Percentiles rank a stretch among this genome's conserved stretches.
These are phyloP conservation scores for Scolopax rusticola DNA, from an alignment of 2,797 vertebrate species.

Conservation along the genomic window DNA sequence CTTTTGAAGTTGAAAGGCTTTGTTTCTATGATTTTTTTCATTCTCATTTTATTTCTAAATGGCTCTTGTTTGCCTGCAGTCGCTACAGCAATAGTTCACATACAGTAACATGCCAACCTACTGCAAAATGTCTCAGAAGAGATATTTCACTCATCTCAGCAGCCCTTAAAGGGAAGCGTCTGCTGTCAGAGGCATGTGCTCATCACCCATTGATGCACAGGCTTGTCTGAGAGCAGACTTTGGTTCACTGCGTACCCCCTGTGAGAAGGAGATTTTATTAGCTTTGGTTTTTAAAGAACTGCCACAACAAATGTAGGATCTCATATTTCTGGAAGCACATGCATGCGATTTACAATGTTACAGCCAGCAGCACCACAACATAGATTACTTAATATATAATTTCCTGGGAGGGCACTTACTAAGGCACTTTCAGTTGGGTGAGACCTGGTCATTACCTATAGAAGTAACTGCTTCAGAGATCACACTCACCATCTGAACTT, in stretches of 20 bases:
- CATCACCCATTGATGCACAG: slow-evolving; percentile 16
- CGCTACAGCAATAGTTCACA: background rate
- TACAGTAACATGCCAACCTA: background rate
- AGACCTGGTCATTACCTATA: background rate
- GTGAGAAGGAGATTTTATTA: background rate
- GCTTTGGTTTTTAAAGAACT: too few species aligned
- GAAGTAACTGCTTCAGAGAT: background rate
- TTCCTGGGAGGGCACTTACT: background rate
- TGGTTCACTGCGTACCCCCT: background rate
- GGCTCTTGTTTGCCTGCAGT: background rate
- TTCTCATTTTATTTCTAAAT: slow-evolving; percentile 36
- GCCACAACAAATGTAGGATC: background rate
- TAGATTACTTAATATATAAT: slow-evolving; percentile 45
- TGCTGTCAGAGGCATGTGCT: background rate
- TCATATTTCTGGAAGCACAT: background rate
- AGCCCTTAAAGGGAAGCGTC: background rate
- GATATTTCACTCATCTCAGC: slow-evolving; percentile 13
- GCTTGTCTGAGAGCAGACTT: background rate
- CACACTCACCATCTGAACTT: background rate
- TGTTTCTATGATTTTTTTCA: background rate
- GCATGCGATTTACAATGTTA: background rate
- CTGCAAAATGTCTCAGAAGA: background rate
- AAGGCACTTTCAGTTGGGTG: background rate
- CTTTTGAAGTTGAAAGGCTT: background rate
- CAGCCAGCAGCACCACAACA: background rate